A percentile compares a stretch with the other conserved stretches of the same genome.
phyloP scores from a whole-genome alignment of 2,113 vertebrate genomes.

The Hemibagrus wyckioides region DNA sequence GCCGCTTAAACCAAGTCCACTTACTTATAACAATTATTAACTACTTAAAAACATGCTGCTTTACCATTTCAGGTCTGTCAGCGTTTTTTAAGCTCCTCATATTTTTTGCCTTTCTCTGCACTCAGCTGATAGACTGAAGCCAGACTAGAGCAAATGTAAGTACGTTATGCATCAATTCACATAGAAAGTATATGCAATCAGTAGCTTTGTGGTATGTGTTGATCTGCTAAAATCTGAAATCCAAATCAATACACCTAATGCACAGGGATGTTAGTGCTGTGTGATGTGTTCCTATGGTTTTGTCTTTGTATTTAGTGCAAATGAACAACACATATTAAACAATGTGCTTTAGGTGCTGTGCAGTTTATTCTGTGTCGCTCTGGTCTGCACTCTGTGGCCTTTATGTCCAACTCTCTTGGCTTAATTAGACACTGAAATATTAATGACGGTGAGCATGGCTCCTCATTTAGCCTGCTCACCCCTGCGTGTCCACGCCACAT shows the following conservation, averaged over 20 bases:
- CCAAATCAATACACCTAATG: neutral
- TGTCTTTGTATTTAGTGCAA: neutral
- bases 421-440: constrained; percentile 74
- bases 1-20: neutral
- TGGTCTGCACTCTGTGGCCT: constrained; percentile 38
- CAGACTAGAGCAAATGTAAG: neutral
- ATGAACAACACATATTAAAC: neutral
- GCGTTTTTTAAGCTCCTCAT: constrained; percentile 5
- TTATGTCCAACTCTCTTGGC: constrained; percentile 61
- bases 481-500: constrained; percentile 41
- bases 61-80: neutral
- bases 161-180: neutral
- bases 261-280: neutral
- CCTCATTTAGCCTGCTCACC: constrained; percentile 50
- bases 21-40: constrained; percentile 36
- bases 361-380: neutral
- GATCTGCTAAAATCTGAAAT: neutral
- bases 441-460: constrained; percentile 55
- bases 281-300: neutral
- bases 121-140: neutral
- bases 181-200: neutral
- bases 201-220: neutral
- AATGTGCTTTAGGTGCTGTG: neutral
- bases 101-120: neutral
- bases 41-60: neutral